phyloP scores from a whole-genome alignment of 2,797 vertebrate genomes.

The Zenarchopterus dispar region DNA sequence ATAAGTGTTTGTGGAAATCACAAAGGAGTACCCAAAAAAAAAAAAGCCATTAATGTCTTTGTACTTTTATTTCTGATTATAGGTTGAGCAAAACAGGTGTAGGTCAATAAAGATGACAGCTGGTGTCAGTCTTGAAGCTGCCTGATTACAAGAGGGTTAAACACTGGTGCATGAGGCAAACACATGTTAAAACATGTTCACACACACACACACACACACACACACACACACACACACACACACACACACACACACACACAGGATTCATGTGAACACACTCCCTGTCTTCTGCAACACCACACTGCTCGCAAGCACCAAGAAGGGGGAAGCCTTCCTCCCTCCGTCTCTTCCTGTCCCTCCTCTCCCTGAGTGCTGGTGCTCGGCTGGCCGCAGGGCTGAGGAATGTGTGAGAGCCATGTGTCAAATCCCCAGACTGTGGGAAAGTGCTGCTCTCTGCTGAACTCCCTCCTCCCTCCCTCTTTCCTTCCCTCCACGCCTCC shows the following conservation, averaged over 20 bases:
- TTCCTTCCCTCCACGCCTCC: conserved; percentile 47
- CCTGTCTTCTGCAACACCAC: conserved; percentile 61
- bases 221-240: background rate
- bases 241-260: conserved; percentile 38
- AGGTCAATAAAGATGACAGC: conserved; percentile 25
- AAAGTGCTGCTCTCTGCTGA: conserved; percentile 95
- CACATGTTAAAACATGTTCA: conserved; percentile 57
- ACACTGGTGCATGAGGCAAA: conserved; percentile 36
- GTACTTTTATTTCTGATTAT: background rate
- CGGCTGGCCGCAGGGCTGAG: conserved; percentile 88
- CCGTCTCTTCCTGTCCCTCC: conserved; percentile 57
- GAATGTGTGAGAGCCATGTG: conserved; percentile 99
- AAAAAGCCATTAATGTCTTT: conserved; percentile 15
- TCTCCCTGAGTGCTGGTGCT: conserved; percentile 72
- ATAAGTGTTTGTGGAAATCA: conserved; percentile 1
- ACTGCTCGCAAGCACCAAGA: conserved; percentile 70
- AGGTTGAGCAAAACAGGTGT: conserved; percentile 18
- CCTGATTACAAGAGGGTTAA: conserved; percentile 46
- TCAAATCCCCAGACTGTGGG: conserved; percentile 98
- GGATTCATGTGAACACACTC: conserved; percentile 51
- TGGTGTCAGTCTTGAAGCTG: conserved; percentile 6
- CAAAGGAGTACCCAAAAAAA: background rate
- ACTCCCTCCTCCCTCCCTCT: conserved; percentile 77
- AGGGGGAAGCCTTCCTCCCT: conserved; percentile 82
- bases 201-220: conserved; percentile 36